phyloP scores from a whole-genome alignment of 1,140 invertebrate genomes.

The Vanessa tameamea region DNA sequence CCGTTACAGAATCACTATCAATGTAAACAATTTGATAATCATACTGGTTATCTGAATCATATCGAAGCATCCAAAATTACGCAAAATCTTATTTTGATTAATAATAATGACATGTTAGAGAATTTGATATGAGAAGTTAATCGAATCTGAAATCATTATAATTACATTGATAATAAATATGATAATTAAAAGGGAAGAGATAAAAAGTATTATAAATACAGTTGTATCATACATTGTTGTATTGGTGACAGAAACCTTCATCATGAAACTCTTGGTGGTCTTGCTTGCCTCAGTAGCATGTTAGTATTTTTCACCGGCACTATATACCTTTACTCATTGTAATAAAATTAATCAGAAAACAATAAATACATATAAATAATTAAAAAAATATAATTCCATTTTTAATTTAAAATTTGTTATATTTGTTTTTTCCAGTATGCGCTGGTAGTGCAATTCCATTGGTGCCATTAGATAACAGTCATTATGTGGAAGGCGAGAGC shows the following conservation, averaged over 20 bases:
- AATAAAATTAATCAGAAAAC: conserved; percentile 39
- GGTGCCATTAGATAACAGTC: conserved; percentile 53
- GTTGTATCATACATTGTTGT: no score
- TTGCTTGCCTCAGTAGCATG: neutral
- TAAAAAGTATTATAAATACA: neutral
- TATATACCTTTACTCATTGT: neutral
- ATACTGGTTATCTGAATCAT: no score
- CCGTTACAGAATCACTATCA: no score
- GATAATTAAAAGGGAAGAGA: neutral
- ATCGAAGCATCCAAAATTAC: no score
- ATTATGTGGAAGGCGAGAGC: conserved; percentile 57
- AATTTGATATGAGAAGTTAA: neutral
- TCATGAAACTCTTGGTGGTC: neutral
- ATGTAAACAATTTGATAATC: no score
- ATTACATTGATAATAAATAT: neutral
- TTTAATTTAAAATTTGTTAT: neutral
- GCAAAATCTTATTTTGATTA: no score
- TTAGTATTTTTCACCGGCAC: neutral
- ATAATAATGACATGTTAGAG: neutral
- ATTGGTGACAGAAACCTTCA: neutral
- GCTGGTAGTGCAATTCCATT: conserved; percentile 40
- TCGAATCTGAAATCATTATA: neutral
- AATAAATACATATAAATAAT: conserved; percentile 17
- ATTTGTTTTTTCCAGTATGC: conserved; percentile 43
- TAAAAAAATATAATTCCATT: neutral